Conservation (phyloP, 1,140 invertebrate species). For the Phortica variegata region DNA sequence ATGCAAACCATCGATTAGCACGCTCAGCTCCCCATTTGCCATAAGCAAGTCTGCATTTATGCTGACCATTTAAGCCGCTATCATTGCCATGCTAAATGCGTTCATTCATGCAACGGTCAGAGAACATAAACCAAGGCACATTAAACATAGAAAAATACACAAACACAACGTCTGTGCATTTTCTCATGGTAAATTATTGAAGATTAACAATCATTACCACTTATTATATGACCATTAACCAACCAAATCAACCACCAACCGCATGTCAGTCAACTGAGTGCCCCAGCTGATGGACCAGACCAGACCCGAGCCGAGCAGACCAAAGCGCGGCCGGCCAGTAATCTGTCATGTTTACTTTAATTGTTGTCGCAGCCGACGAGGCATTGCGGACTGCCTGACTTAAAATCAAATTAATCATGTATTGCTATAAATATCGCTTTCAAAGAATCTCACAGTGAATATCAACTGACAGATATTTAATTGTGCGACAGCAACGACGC, state of each 20-base stretch:
- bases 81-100: no score
- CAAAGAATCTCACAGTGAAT: slow-evolving; percentile 14
- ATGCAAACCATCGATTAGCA: no score
- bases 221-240: slow-evolving; percentile 24
- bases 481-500: not conserved
- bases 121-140: no score
- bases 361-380: slow-evolving; percentile 29
- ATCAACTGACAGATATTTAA: slow-evolving; percentile 9
- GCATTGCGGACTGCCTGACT: slow-evolving; percentile 16
- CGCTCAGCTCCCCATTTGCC: no score
- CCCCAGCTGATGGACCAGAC: no score
- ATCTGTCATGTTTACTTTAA: slow-evolving; percentile 43
- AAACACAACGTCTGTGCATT: slow-evolving; percentile 27
- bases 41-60: no score
- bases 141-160: slow-evolving; percentile 24
- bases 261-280: not conserved
- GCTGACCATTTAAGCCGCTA: not conserved
- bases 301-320: slow-evolving; percentile 18
- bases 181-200: slow-evolving; percentile 51
- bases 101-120: no score
- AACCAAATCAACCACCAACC: slow-evolving; percentile 24
- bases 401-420: slow-evolving; percentile 30
- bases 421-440: slow-evolving; percentile 17
- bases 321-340: slow-evolving; percentile 14
- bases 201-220: slow-evolving; percentile 52